phyloP scores from a whole-genome alignment of 2,113 vertebrate species.

The Egretta garzetta region DNA sequence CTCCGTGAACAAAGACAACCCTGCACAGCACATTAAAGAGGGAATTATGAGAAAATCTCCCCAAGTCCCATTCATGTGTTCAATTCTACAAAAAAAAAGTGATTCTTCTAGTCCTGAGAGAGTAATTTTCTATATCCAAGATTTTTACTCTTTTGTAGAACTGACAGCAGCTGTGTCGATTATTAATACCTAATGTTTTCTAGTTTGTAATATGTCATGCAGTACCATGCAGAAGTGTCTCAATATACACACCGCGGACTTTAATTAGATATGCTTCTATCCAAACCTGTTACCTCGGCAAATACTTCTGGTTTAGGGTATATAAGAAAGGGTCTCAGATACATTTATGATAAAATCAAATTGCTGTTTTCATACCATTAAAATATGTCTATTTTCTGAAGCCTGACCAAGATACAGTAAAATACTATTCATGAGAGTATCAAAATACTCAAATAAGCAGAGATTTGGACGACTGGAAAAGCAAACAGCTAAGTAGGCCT shows the following conservation, averaged over 20 bases:
- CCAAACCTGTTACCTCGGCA: neutral
- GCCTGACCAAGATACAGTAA: neutral
- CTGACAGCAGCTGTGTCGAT: neutral
- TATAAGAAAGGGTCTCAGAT: neutral
- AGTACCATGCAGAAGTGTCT: neutral
- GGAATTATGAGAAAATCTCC: neutral
- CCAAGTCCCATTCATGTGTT: neutral
- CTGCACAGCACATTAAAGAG: neutral
- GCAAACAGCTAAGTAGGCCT: neutral
- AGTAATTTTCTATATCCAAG: neutral
- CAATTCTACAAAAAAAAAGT: neutral
- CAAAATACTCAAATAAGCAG: neutral
- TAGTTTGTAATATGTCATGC: neutral
- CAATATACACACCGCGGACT: neutral
- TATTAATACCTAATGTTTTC: neutral
- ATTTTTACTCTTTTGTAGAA: neutral
- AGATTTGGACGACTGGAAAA: neutral
- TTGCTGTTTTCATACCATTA: neutral
- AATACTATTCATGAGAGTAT: neutral
- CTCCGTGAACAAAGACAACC: neutral
- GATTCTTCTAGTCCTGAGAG: neutral
- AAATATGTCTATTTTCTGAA: neutral
- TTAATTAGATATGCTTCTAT: neutral
- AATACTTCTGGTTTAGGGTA: neutral
- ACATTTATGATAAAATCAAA: neutral